Evolutionary conservation across 2,888 invertebrate species (phyloP).

Genomic region (Gerris lacustris): DNA sequence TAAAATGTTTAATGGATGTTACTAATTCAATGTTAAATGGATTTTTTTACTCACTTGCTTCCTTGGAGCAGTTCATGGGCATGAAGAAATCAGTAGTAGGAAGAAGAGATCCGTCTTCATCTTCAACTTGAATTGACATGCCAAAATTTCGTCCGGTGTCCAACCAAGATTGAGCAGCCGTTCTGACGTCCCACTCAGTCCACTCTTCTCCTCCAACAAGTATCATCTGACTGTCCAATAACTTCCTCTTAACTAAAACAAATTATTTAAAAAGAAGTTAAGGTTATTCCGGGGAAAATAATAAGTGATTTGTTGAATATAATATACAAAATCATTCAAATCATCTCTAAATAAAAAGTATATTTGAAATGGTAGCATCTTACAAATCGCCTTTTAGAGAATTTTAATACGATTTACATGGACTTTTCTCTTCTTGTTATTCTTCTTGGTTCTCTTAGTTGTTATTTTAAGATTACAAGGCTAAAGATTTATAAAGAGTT

Average conservation of each 20-base stretch:
- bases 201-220: constrained; percentile 36
- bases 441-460: no score
- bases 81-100: constrained; percentile 43
- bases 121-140: constrained; percentile 46
- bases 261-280: constrained; percentile 15
- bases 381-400: no score
- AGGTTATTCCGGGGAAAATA: neutral
- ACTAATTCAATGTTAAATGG: no score
- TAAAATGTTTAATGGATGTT: no score
- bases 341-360: neutral
- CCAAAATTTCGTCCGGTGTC: constrained; percentile 38
- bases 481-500: no score
- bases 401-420: no score
- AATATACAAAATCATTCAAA: neutral
- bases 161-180: constrained; percentile 40
- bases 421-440: no score
- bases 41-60: constrained; percentile 38
- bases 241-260: constrained; percentile 39
- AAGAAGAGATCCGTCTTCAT: constrained; percentile 44
- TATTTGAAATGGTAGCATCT: no score
- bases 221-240: constrained; percentile 42
- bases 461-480: no score
- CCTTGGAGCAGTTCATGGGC: constrained; percentile 40
- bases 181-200: constrained; percentile 42
- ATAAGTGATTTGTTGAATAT: neutral